Evolutionary conservation across 2,113 vertebrate genomes (phyloP).

Genomic region (Steatornis caripensis): DNA sequence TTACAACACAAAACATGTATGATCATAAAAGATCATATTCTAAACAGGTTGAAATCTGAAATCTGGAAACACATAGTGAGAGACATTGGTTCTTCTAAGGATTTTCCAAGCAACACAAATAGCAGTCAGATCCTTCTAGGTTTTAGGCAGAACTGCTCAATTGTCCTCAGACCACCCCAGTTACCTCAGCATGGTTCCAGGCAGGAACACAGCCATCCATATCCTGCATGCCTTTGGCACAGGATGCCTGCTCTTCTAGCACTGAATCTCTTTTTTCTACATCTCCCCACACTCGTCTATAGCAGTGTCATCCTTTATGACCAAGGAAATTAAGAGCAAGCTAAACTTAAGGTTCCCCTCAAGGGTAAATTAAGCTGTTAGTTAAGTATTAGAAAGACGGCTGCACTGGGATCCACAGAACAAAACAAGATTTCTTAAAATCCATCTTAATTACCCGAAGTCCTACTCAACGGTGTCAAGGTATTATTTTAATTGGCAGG

Average conservation of each 20-base stretch:
- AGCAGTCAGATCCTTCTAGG: not conserved
- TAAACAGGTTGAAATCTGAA: not conserved
- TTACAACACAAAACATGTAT: not conserved
- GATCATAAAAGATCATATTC: not conserved
- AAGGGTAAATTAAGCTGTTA: not conserved
- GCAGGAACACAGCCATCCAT: not conserved
- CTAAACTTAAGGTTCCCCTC: not conserved
- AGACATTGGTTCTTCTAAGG: not conserved
- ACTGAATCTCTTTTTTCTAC: not conserved
- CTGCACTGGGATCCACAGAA: not conserved
- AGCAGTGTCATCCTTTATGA: not conserved
- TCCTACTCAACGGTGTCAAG: not conserved
- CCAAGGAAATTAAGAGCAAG: not conserved
- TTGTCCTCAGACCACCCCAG: not conserved
- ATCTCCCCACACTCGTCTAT: rapidly evolving
- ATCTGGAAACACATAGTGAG: not conserved
- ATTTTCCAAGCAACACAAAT: not conserved
- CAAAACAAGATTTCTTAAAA: not conserved
- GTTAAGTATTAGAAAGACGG: not conserved
- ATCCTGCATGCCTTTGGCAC: rapidly evolving
- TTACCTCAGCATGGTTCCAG: not conserved
- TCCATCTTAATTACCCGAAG: not conserved
- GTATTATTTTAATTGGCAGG: not conserved
- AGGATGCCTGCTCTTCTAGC: not conserved
- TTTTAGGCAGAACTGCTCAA: not conserved